Percentiles rank a stretch among this genome's conserved stretches.
Conservation (phyloP, 2,888 invertebrate species). For the Dryobotodes eremita region DNA sequence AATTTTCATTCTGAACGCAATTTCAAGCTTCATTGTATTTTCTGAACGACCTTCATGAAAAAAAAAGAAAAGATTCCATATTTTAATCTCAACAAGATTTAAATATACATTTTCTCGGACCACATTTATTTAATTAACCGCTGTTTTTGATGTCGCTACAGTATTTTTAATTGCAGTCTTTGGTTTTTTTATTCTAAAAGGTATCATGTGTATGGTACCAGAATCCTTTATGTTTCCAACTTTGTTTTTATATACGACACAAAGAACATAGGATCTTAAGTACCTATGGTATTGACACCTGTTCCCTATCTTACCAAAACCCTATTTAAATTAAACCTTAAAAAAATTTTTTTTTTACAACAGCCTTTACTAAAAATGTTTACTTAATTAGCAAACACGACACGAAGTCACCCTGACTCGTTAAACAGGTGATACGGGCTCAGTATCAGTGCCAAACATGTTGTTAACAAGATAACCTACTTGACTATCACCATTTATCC, state of each 20-base stretch:
- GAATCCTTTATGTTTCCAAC: not conserved
- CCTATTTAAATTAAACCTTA: not conserved
- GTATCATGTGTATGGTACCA: not conserved
- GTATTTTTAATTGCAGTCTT: slow-evolving; percentile 1
- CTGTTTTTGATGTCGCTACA: slow-evolving; percentile 1
- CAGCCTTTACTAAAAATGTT: not conserved
- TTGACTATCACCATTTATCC: slow-evolving; percentile 80
- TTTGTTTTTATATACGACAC: not conserved
- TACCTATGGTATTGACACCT: not conserved
- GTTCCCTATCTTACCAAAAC: not conserved
- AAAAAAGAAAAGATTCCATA: slow-evolving; percentile 26
- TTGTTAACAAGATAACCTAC: slow-evolving; percentile 83
- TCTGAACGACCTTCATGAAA: slow-evolving; percentile 1
- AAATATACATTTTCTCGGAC: not conserved
- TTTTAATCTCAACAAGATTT: slow-evolving; percentile 38
- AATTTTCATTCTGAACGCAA: slow-evolving; percentile 11
- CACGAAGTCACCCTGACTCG: slow-evolving; percentile 15
- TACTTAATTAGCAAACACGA: slow-evolving; percentile 29
- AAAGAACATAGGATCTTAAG: too few relatives aligned
- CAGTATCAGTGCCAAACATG: slow-evolving; percentile 46
- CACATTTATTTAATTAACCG: slow-evolving; percentile 38
- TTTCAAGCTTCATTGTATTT: slow-evolving; percentile 6
- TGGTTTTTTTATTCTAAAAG: not conserved
- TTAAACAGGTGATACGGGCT: slow-evolving; percentile 51
- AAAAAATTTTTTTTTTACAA: not conserved